Evolutionary conservation across 1,140 invertebrate species (phyloP), one percentile per base, ranked within the genome.

Genomic region (Dreissena rostriformis): DNA sequence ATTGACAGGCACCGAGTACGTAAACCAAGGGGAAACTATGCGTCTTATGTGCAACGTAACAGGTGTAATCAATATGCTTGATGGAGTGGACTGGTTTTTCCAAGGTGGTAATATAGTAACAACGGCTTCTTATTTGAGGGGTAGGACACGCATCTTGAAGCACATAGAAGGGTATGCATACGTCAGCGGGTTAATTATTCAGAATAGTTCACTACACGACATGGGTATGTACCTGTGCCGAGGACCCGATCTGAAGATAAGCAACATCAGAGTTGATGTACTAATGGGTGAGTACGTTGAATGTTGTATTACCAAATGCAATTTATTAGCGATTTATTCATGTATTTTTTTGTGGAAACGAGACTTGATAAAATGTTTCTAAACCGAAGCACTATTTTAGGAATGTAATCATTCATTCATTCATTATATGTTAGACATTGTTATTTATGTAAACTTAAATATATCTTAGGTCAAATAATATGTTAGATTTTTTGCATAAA

Each of bases 61-160:
- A n/a, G 80, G 71, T 52, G 19, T 49, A 0, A 28, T 55, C 19
- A 29, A 24, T 53, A 61, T 65, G 15, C 70, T 72, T 6, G 71
- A 74, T 14, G 80, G 68, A 29, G 57, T 82, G 0, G 80, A 82
- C 57, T 82, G 80, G 80, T 82, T 74, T 72, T 75, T 74, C 39
- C 26, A 75, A 22, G 80, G 80, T 55, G 19, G 74, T n/a, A n/a
- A 61, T 67, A 82, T 82, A 14, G 12, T 65, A 8, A 66, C 61
- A n/a, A 26, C 28, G 17, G n/a, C 55, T 19, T 49, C 80, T 12
- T 24, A 19, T 12, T 82, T 71, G 80, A 22, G 8, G 10, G 80
- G 55, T 17, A 28, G 70, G 51, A 74, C 55, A 55, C 12, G 53
- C 19, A 73, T 82, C 52, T n/a, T 82, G n/a, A 19, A 49, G 14